Evolutionary conservation across 2,113 vertebrate species (phyloP), one percentile per base, ranked within the genome.

Genomic region (Condylura cristata): DNA sequence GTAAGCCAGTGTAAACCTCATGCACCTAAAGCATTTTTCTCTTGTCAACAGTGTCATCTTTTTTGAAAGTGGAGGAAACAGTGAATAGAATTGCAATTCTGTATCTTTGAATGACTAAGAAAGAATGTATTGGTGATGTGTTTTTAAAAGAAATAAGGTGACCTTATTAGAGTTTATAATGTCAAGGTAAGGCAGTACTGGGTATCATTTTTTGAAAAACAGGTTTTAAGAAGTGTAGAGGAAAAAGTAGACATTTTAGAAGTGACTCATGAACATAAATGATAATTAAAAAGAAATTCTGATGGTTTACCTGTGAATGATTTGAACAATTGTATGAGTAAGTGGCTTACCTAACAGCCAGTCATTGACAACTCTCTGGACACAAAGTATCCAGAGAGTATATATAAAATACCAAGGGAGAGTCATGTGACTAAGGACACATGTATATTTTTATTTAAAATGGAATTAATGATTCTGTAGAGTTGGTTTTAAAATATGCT

Each of bases 281-380:
- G 58, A 32, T 91, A 58, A 58, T 34, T 72, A 68, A 86, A 46
- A 70, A 65, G 9, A 70, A 89, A 80, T 91, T 74, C 58, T 93
- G 39, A 60, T 75, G 18, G 51, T 65, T 92, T 86, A 80, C 14
- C 83, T 89, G 16, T 89, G 65, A 80, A 86, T 86, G 34, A 80
- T 51, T 4, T 89, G 51, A 89, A 83, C 0, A 78, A 48, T 34
- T 46, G 18, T 76, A 13, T 9, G 30, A 66, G 9, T 32, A 78
- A 82, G 4, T 48, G 17, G 17, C 53, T 91, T 80, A 39, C 11
- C 39, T 83, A 9, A 39, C 32, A 65, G 24, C 39, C 44, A 65
- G 28, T 6, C 2, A n/a, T 44, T 84, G 53, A 87, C 12, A 86
- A 2, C 39, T 65, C 75, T 85, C 9, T 41, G 53, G 78, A 14